Evolutionary conservation across 2,113 vertebrate genomes (phyloP), one percentile per base, ranked within the genome.

Genomic region (Cololabis saira): DNA sequence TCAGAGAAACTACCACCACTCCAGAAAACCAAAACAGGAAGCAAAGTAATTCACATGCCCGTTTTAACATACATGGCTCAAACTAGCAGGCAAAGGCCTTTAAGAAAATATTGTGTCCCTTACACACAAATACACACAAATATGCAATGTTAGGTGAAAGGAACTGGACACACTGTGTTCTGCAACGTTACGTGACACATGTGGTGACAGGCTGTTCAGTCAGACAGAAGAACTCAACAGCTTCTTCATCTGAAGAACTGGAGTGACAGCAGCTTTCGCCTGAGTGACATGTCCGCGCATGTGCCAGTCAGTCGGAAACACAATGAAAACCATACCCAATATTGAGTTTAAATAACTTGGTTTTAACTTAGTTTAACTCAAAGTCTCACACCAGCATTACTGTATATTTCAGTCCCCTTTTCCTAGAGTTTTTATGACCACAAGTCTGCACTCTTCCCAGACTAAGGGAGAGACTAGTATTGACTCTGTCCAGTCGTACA

Each of bases 171-270:
- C 49, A 42, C 75, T 64, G 72, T 69, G 61, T 78, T 71, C 77
- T 76, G 65, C 51, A 59, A 70, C 76, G 76, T 88, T 83, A 88
- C 72, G 76, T 88, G 86, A 88, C 72, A 88, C 81, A 82, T 86
- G 81, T 81, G 81, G 76, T 50, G 72, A 81, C 68, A 76, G 79
- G 78, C 74, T 62, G 68, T 69, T 67, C 78, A 70, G 80, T 83
- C 82, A 81, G 64, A 69, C 78, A 83, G 71, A 87, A 85, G 81
- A 72, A 79, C 86, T 81, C 72, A 72, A 57, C 49, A 41, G 74
- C 63, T 72, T 70, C 57, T 80, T 81, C 45, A 67, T 62, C 69
- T 18, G 42, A 72, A 77, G 63, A 85, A 61, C 71, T 59, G 68
- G 51, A 83, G 71, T 81, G 85, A 85, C 81, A 83, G 83, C 80